phyloP scores from a whole-genome alignment of 2,888 invertebrate species.

The Aricia artaxerxes region DNA sequence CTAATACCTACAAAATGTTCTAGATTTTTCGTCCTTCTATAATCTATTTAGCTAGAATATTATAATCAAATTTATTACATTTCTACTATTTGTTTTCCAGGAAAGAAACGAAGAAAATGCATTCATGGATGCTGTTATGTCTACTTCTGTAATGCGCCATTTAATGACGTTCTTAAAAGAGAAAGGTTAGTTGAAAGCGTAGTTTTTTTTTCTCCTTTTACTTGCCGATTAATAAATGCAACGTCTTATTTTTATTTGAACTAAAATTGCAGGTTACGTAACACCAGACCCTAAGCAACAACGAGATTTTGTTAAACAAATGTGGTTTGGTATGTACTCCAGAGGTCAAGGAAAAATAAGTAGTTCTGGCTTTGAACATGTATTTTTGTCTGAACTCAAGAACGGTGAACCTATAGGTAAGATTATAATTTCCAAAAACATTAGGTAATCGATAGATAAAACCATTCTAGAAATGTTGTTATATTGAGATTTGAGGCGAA shows the following conservation, averaged over 20 bases:
- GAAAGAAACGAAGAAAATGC: conserved; percentile 89
- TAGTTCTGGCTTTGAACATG: conserved; percentile 96
- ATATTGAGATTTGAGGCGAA: no score
- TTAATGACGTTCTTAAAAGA: conserved; percentile 84
- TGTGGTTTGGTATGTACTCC: conserved; percentile 92
- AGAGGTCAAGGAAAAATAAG: conserved; percentile 89
- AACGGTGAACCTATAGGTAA: conserved; percentile 84
- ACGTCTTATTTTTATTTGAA: not conserved
- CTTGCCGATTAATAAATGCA: not conserved
- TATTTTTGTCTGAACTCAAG: conserved; percentile 93
- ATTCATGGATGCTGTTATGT: conserved; percentile 88
- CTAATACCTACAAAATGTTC: no score
- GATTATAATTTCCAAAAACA: not conserved
- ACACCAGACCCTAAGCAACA: conserved; percentile 85
- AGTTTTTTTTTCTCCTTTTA: not conserved
- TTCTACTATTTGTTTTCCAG: conserved; percentile 49
- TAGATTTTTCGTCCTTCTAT: no score
- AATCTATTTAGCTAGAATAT: no score
- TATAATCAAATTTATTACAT: no score
- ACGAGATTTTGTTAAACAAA: conserved; percentile 84
- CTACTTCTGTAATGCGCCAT: conserved; percentile 87
- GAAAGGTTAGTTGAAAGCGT: conserved; percentile 64
- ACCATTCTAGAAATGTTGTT: no score
- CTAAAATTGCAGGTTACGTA: conserved; percentile 72
- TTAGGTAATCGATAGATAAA: not conserved